A percentile compares a stretch with the other conserved stretches of the same genome.
These are phyloP conservation scores for Leucosticte australis DNA, from an alignment of 2,113 vertebrate genomes.

Conservation along the genomic window DNA sequence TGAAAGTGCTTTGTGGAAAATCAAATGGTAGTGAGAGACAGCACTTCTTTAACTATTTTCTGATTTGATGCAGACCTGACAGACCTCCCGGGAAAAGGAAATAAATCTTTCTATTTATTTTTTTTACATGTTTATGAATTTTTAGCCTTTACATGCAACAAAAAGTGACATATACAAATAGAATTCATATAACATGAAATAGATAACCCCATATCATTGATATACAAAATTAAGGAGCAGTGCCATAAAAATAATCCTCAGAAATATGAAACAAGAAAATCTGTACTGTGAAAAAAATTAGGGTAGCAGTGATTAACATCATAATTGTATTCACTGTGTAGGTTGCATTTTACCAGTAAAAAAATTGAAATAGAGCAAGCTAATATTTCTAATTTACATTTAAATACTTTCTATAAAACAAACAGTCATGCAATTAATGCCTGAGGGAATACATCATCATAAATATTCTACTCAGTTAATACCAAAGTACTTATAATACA, in stretches of 20 bases:
- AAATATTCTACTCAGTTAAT: not conserved
- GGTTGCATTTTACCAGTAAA: not conserved
- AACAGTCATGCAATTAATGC: not conserved
- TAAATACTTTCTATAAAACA: not conserved
- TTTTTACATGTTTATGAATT: not conserved
- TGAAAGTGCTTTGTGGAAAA: not conserved
- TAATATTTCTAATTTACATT: constrained; percentile 15
- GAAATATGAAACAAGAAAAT: not conserved
- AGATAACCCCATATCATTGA: not conserved
- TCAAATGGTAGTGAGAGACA: not conserved
- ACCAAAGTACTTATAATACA: not conserved
- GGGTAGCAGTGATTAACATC: not conserved
- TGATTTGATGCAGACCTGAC: not conserved
- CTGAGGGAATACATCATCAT: not conserved
- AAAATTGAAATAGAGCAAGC: not conserved
- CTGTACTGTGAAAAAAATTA: not conserved
- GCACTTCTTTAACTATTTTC: not conserved
- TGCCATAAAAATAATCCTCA: not conserved
- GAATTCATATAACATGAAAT: not conserved
- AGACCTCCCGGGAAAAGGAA: not conserved
- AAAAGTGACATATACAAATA: not conserved
- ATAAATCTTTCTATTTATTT: not conserved
- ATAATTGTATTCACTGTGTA: not conserved
- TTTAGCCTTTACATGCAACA: not conserved
- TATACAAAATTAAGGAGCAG: not conserved